These are phyloP conservation scores for Pyrgilauda ruficollis DNA, from an alignment of 2,113 vertebrate species.

Conservation along the genomic window DNA sequence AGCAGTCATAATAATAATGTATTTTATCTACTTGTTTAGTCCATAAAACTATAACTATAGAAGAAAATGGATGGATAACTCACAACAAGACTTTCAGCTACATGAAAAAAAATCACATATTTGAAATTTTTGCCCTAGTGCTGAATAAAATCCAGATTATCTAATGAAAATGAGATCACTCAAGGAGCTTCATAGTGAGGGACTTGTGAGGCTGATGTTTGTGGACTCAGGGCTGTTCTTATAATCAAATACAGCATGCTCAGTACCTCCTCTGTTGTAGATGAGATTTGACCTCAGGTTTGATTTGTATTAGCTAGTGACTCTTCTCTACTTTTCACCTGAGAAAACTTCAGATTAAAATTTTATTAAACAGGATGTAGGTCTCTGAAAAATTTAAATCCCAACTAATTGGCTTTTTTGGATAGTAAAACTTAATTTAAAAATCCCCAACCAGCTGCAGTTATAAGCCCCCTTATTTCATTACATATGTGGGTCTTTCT, in stretches of 20 bases:
- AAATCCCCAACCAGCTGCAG: not conserved
- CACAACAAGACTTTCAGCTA: not conserved
- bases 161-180: not conserved
- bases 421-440: constrained; percentile 25
- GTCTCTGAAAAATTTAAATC: constrained; percentile 29
- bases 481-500: not conserved
- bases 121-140: not conserved
- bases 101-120: not conserved
- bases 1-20: not conserved
- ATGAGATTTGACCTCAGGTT: not conserved
- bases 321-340: constrained; percentile 31
- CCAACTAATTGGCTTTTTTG: constrained; percentile 21
- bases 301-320: constrained; percentile 2
- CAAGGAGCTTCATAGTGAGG: not conserved
- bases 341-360: constrained; percentile 30
- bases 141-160: not conserved
- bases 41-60: not conserved
- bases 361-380: constrained; percentile 30
- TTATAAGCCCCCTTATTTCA: not conserved
- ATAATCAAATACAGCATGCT: not conserved
- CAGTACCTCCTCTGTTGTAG: not conserved
- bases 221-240: not conserved
- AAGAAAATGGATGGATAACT: not conserved
- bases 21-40: not conserved
- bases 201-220: not conserved